Percentiles rank a stretch among this genome's conserved stretches.
These are phyloP conservation scores for Dorcus parallelipipedus DNA, from an alignment of 2,888 invertebrate genomes.

Conservation along the genomic window DNA sequence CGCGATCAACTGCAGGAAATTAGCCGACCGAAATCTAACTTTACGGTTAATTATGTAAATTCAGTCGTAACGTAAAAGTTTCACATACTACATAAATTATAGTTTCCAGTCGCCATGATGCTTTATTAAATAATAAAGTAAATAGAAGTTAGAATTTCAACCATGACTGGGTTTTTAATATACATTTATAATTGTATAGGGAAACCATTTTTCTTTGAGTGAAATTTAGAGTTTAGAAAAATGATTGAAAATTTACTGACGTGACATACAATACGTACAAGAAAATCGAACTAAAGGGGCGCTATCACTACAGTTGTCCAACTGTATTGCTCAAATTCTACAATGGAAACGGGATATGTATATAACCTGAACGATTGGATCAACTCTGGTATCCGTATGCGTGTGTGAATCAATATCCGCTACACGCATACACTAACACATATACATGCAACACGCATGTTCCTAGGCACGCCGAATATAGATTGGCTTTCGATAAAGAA, in stretches of 20 bases:
- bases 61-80: too few relatives aligned
- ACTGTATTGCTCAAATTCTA: conserved; percentile 21
- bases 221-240: not conserved
- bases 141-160: too few relatives aligned
- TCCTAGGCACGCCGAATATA: conserved; percentile 29
- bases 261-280: conserved; percentile 19
- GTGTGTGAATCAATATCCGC: conserved; percentile 39
- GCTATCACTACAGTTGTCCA: conserved; percentile 29
- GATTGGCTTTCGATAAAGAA: conserved; percentile 33
- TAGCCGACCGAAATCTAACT: too few relatives aligned
- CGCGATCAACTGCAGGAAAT: too few relatives aligned
- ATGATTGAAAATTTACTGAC: conserved; percentile 19
- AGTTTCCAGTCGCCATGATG: too few relatives aligned
- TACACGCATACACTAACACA: conserved; percentile 32
- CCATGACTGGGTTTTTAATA: too few relatives aligned
- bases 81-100: too few relatives aligned
- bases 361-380: conserved; percentile 32
- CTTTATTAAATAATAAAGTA: too few relatives aligned
- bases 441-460: conserved; percentile 37
- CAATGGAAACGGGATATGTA: conserved; percentile 20
- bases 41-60: too few relatives aligned
- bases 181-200: too few relatives aligned
- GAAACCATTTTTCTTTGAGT: too few relatives aligned
- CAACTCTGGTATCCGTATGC: conserved; percentile 34
- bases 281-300: conserved; percentile 30